phyloP scores from a whole-genome alignment of 1,140 invertebrate species.

The Gyrodactylus bullatarudis region DNA sequence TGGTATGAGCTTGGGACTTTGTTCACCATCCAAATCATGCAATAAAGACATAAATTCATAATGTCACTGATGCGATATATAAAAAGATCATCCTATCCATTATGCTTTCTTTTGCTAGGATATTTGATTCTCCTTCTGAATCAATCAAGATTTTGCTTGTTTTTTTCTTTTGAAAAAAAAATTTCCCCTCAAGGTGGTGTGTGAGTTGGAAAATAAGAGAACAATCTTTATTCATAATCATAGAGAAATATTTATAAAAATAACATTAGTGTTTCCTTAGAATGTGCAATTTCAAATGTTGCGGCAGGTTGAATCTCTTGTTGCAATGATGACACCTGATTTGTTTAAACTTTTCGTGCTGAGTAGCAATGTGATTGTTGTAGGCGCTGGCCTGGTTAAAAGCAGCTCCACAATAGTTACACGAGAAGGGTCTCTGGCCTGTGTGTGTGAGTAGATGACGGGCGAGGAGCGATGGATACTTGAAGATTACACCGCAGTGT shows the following conservation, averaged over 20 bases:
- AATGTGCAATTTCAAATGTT: background rate
- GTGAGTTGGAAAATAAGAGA: background rate
- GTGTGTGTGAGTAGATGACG: slow-evolving; percentile 32
- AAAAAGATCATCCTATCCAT: background rate
- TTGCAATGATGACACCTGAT: background rate
- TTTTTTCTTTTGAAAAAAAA: background rate
- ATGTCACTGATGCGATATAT: too few species aligned
- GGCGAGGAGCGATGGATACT: slow-evolving; percentile 17
- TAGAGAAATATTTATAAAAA: background rate
- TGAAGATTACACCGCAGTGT: background rate
- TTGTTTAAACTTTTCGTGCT: background rate
- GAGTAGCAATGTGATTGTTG: background rate
- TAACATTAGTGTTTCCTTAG: background rate
- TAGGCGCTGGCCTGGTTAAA: slow-evolving; percentile 13
- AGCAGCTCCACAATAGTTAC: slow-evolving; percentile 26
- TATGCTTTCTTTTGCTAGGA: background rate
- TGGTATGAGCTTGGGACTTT: too few species aligned
- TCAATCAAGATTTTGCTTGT: background rate
- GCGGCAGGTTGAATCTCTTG: background rate
- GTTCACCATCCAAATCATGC: too few species aligned
- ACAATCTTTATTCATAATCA: background rate
- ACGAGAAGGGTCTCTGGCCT: slow-evolving; percentile 29
- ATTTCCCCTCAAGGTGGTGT: background rate
- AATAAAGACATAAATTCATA: too few species aligned
- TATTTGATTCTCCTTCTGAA: background rate